These are phyloP conservation scores for Emydocephalus ijimae DNA, from an alignment of 2,113 vertebrate species.

Conservation along the genomic window DNA sequence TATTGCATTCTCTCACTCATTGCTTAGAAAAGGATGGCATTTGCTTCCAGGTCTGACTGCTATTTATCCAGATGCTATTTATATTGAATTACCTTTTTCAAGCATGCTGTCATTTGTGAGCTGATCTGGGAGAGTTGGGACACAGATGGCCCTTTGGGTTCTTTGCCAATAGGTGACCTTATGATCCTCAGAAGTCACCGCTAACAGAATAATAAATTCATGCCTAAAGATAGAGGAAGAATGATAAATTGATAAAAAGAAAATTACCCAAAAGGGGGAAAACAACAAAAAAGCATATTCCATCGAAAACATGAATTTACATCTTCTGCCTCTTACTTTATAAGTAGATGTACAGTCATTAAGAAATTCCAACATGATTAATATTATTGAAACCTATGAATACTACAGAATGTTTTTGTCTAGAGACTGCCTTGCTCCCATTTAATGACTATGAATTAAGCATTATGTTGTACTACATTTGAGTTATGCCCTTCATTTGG, in stretches of 20 bases:
- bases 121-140: neutral
- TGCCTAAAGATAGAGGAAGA: neutral
- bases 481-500: neutral
- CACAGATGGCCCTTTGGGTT: neutral
- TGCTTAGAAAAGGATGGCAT: neutral
- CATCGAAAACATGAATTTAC: neutral
- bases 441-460: neutral
- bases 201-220: neutral
- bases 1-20: neutral
- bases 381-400: neutral
- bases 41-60: neutral
- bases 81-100: neutral
- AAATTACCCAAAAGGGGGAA: neutral
- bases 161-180: neutral
- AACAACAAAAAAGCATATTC: neutral
- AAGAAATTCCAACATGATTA: fast-evolving
- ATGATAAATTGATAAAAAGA: neutral
- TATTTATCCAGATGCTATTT: neutral
- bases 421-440: neutral
- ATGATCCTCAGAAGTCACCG: neutral
- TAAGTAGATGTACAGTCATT: neutral
- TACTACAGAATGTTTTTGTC: neutral
- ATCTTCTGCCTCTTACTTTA: neutral
- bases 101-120: neutral
- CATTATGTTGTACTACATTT: neutral